Evolutionary conservation across 2,113 vertebrate genomes (phyloP).

Genomic region (Carlito syrichta): DNA sequence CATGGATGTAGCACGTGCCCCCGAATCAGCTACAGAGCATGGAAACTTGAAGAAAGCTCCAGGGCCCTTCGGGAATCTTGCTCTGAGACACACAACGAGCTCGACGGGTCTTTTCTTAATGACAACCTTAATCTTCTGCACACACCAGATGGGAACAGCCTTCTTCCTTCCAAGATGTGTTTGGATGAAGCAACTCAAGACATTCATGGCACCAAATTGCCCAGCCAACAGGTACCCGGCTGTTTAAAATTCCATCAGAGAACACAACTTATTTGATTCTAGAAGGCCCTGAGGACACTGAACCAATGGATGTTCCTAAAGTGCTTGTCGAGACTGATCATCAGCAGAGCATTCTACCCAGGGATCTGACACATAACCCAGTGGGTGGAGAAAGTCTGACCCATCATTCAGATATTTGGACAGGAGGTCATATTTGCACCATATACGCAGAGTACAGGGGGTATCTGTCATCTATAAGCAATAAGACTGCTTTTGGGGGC

Average conservation of each 20-base stretch:
- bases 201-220: neutral
- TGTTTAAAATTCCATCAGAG: neutral
- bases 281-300: neutral
- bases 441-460: rapidly evolving
- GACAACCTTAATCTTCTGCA: neutral
- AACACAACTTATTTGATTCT: too few species aligned
- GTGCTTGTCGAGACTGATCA: neutral
- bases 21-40: too few species aligned
- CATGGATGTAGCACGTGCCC: neutral
- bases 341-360: neutral
- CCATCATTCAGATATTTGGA: neutral
- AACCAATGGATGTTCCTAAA: neutral
- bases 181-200: neutral
- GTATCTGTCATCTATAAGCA: neutral
- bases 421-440: neutral
- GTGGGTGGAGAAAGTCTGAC: neutral
- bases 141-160: neutral
- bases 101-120: neutral
- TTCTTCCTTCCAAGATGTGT: too few species aligned
- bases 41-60: neutral
- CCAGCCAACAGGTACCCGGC: rapidly evolving
- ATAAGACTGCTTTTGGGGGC: neutral
- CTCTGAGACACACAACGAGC: neutral
- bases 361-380: neutral
- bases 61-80: neutral